Conservation (phyloP, 2,113 vertebrate genomes). For the Phalacrocorax carbo region DNA sequence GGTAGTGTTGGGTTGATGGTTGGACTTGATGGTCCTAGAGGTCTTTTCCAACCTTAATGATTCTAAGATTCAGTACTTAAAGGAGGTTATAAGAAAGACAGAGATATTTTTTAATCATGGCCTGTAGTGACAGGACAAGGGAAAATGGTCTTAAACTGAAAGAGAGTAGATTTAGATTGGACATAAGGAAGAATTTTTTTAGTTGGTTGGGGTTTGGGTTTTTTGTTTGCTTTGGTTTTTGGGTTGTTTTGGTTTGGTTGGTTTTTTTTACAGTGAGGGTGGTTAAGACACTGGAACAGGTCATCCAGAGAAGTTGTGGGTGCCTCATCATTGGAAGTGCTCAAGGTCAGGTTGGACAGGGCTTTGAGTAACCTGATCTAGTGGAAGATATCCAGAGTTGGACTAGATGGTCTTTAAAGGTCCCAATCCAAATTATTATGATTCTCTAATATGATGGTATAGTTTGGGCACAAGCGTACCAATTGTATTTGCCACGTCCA, state of each 20-base stretch:
- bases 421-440: neutral
- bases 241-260: too few species aligned
- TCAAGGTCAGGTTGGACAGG: neutral
- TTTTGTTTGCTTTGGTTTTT: too few species aligned
- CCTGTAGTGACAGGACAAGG: neutral
- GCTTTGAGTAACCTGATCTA: neutral
- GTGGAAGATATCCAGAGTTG: too few species aligned
- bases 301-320: neutral
- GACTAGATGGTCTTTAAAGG: neutral
- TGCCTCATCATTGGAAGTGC: too few species aligned
- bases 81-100: neutral
- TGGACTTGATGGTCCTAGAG: too few species aligned
- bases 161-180: neutral
- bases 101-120: neutral
- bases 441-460: neutral
- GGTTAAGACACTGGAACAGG: too few species aligned
- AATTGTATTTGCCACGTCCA: neutral
- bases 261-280: neutral
- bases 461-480: neutral
- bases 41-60: too few species aligned
- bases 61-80: neutral
- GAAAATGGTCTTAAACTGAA: neutral
- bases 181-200: neutral
- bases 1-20: too few species aligned
- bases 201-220: too few species aligned